Conservation (phyloP, 2,888 invertebrate genomes). For the Taphrorychus bicolor region DNA sequence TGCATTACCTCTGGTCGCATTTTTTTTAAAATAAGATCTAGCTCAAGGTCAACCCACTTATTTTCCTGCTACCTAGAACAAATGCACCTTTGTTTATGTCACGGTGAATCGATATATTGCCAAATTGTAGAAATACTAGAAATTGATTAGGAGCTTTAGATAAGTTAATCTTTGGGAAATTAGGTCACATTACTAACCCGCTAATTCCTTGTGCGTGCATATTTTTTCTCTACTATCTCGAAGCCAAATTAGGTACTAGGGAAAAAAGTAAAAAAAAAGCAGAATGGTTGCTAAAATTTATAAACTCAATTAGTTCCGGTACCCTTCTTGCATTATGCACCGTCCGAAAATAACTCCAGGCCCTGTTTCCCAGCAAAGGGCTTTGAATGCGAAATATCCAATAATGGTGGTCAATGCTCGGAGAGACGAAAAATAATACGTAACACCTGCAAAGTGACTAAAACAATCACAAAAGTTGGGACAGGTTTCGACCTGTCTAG, state of each 20-base stretch:
- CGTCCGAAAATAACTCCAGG: not conserved
- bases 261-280: not conserved
- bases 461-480: constrained; percentile 49
- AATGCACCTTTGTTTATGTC: not conserved
- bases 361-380: not conserved
- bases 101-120: not conserved
- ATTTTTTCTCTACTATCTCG: not conserved
- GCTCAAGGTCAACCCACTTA: constrained; percentile 43
- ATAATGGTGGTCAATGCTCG: constrained; percentile 20
- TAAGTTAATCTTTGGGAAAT: not conserved
- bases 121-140: not conserved
- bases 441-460: constrained; percentile 54
- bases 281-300: not conserved
- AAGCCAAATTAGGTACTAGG: too few species aligned
- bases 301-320: not conserved
- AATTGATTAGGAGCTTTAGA: not conserved
- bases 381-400: not conserved
- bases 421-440: constrained; percentile 42
- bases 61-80: not conserved
- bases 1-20: constrained; percentile 11
- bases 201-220: not conserved
- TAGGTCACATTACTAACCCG: not conserved
- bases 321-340: not conserved
- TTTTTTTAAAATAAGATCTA: constrained; percentile 37
- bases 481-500: constrained; percentile 57